These are phyloP conservation scores for Ceratoteleas bidentatus DNA, from an alignment of 1,140 invertebrate species.

Conservation along the genomic window DNA sequence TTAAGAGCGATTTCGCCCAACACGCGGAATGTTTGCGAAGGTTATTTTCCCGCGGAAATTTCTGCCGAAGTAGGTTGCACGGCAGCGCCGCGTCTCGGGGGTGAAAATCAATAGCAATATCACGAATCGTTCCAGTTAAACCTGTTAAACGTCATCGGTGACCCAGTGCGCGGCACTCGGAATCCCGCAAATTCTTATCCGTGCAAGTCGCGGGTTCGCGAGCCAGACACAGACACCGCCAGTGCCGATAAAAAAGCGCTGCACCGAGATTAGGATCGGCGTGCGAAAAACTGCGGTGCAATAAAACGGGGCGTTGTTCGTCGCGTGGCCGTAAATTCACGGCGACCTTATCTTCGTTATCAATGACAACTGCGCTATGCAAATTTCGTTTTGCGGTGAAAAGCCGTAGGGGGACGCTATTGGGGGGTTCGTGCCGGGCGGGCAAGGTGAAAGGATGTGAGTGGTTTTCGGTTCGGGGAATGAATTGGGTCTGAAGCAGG, in stretches of 20 bases:
- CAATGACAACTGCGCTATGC: slow-evolving; percentile 20
- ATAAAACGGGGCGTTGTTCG: slow-evolving; percentile 8
- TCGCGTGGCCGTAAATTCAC: slow-evolving; percentile 13
- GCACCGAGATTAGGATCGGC: slow-evolving; percentile 27
- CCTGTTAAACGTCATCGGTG: slow-evolving; percentile 58
- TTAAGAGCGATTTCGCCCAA: no score
- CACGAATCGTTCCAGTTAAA: slow-evolving; percentile 65
- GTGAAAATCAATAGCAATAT: slow-evolving; percentile 73
- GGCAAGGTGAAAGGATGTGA: no score
- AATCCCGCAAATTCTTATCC: slow-evolving; percentile 58
- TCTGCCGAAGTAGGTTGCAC: slow-evolving; percentile 73
- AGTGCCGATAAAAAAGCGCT: slow-evolving; percentile 7
- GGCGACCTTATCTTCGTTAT: slow-evolving; percentile 22
- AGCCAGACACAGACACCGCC: not conserved
- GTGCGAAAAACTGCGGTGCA: not conserved
- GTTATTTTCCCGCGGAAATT: no score
- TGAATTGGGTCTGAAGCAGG: no score
- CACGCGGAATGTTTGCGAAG: no score
- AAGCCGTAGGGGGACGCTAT: no score
- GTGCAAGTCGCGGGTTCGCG: no score
- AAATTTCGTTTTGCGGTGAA: slow-evolving; percentile 22
- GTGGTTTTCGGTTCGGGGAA: no score
- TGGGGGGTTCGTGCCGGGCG: no score
- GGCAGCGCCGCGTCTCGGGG: slow-evolving; percentile 57
- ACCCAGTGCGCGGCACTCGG: slow-evolving; percentile 36